Evolutionary conservation across 2,888 invertebrate species (phyloP).

Genomic region (Dicyrtoma fusca): DNA sequence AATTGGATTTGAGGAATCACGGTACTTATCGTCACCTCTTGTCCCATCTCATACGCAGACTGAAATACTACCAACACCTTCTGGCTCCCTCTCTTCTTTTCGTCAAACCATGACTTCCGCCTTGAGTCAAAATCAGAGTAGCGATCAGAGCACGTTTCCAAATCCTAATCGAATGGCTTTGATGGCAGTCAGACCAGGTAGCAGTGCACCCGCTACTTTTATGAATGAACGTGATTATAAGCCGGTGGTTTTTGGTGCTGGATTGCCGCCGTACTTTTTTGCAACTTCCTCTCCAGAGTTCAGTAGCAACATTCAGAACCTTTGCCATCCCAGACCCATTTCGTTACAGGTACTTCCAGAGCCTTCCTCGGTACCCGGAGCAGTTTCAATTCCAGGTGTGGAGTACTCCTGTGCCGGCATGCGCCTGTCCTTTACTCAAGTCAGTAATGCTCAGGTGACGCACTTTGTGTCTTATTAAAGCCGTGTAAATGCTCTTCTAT

Average conservation of each 20-base stretch:
- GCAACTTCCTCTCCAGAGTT: neutral
- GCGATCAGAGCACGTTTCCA: neutral
- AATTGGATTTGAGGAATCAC: conserved; percentile 32
- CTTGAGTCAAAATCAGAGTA: neutral
- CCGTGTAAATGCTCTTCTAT: too few relatives aligned
- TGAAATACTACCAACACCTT: too few relatives aligned
- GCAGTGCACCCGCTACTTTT: too few relatives aligned
- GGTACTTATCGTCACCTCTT: conserved; percentile 31
- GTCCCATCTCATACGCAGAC: too few relatives aligned
- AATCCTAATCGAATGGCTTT: too few relatives aligned
- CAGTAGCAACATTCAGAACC: neutral
- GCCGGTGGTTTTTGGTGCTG: neutral
- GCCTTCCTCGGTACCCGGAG: neutral
- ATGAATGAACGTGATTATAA: too few relatives aligned
- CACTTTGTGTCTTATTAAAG: conserved; percentile 30
- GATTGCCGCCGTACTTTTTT: conserved; percentile 2
- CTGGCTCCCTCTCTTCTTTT: neutral
- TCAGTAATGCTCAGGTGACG: conserved; percentile 21
- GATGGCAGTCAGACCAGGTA: neutral
- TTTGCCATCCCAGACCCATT: neutral
- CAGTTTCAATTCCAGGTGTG: too few relatives aligned
- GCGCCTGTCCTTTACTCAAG: conserved; percentile 23
- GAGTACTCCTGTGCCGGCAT: neutral
- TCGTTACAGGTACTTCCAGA: neutral
- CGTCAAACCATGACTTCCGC: conserved; percentile 21